Percentiles rank a stretch among this genome's conserved stretches.
Conservation (phyloP, 1,140 invertebrate genomes). For the Trichomalopsis sarcophagae region DNA sequence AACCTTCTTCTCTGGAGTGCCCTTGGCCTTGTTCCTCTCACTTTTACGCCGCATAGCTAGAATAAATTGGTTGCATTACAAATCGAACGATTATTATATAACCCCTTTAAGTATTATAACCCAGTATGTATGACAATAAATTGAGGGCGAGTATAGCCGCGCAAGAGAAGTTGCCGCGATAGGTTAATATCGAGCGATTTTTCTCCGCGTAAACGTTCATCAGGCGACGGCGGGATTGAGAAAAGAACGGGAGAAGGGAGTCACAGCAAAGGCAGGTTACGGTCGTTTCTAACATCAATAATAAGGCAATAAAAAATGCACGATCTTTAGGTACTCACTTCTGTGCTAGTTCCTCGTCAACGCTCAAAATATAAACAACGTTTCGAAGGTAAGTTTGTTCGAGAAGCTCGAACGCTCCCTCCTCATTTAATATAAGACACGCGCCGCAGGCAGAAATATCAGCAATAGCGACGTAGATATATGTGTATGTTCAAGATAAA, state of each 20-base stretch:
- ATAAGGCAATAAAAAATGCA: neutral
- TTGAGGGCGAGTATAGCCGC: neutral
- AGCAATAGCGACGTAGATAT: conserved; percentile 19
- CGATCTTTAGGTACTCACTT: neutral
- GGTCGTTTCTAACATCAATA: neutral
- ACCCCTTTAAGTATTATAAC: neutral
- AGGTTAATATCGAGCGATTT: conserved; percentile 42
- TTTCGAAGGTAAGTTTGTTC: neutral
- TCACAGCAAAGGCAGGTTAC: too few relatives aligned
- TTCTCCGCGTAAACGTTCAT: neutral
- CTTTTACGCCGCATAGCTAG: conserved; percentile 72
- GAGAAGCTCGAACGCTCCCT: conserved; percentile 12
- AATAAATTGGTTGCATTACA: conserved; percentile 34
- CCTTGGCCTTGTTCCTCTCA: conserved; percentile 73
- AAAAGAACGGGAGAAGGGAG: too few relatives aligned
- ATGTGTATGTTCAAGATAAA: neutral
- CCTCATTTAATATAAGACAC: conserved; percentile 34
- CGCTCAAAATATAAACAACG: neutral
- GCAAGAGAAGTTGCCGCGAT: neutral
- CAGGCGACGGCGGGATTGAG: too few relatives aligned
- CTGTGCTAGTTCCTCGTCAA: neutral
- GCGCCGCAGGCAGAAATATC: conserved; percentile 7
- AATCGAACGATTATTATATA: neutral
- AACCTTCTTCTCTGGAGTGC: conserved; percentile 70
- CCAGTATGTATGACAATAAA: neutral